phyloP scores from a whole-genome alignment of 2,113 vertebrate genomes.

The Uria aalge region DNA sequence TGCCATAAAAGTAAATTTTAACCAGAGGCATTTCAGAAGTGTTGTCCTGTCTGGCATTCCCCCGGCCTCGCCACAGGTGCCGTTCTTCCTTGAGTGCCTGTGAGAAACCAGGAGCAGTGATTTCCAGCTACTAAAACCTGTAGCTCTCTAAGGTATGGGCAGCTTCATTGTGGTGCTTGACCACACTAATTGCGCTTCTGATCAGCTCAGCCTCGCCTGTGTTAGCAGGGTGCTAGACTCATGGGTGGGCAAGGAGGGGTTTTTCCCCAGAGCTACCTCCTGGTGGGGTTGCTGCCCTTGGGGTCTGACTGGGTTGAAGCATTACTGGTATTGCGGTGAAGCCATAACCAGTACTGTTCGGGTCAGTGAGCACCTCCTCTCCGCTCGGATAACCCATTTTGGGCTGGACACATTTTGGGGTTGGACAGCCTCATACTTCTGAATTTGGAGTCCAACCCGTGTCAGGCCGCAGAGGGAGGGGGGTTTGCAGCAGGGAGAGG shows the following conservation, averaged over 20 bases:
- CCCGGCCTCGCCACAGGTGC: background rate
- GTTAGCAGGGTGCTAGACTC: background rate
- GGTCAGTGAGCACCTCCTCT: background rate
- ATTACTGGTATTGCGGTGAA: background rate
- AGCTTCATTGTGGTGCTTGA: rapidly evolving
- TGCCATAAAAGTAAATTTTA: background rate
- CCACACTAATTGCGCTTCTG: background rate
- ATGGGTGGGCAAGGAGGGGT: background rate
- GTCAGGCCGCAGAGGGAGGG: background rate
- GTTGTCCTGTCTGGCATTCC: background rate
- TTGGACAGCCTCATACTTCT: rapidly evolving
- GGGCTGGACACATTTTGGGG: background rate
- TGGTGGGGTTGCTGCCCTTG: background rate
- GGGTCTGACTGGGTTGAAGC: background rate
- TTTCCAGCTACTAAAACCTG: background rate
- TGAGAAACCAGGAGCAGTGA: background rate
- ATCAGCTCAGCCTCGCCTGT: background rate
- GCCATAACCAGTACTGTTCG: background rate
- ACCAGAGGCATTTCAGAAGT: background rate
- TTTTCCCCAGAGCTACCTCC: background rate
- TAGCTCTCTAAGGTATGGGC: background rate
- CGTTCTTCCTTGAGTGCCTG: background rate
- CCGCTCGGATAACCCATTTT: background rate
- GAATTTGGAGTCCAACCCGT: background rate
- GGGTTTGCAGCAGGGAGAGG: background rate